These are phyloP conservation scores for Cassiopea xamachana DNA, from an alignment of 30 jellyfish, hydroid and myxozoan genomes.

Conservation along the genomic window DNA sequence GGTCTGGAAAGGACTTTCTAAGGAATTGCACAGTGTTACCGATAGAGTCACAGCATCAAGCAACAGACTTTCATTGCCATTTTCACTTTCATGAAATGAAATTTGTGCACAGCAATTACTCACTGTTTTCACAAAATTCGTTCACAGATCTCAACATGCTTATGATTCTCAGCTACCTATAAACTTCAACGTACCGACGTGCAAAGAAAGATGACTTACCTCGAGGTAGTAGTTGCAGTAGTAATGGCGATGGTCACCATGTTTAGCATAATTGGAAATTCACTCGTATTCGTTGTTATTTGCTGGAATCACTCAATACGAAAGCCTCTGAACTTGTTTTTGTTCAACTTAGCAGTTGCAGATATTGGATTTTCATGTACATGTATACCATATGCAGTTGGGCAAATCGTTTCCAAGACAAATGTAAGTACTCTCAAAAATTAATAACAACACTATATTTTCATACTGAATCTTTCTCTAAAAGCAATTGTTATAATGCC, in stretches of 20 bases:
- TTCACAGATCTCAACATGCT: neutral
- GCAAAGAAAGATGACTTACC: neutral
- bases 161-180: too few relatives aligned
- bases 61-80: neutral
- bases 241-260: slow-evolving; percentile 76
- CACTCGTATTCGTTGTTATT: slow-evolving; percentile 58
- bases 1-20: neutral
- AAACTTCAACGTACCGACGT: too few relatives aligned
- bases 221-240: slow-evolving; percentile 40
- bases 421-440: slow-evolving; percentile 46
- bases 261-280: slow-evolving; percentile 58
- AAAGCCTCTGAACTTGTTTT: slow-evolving; percentile 73
- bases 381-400: slow-evolving; percentile 79
- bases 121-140: neutral
- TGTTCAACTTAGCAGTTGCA: slow-evolving; percentile 77
- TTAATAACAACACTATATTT: too few relatives aligned
- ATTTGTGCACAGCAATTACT: too few relatives aligned
- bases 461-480: too few relatives aligned
- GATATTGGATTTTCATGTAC: slow-evolving; percentile 79
- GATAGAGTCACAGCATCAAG: neutral
- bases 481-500: too few relatives aligned
- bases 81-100: neutral
- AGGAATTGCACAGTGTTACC: neutral
- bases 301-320: slow-evolving; percentile 64
- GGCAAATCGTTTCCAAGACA: slow-evolving; percentile 22